Conservation (phyloP, 1,140 invertebrate species). For the Drosophila pectinifera region DNA sequence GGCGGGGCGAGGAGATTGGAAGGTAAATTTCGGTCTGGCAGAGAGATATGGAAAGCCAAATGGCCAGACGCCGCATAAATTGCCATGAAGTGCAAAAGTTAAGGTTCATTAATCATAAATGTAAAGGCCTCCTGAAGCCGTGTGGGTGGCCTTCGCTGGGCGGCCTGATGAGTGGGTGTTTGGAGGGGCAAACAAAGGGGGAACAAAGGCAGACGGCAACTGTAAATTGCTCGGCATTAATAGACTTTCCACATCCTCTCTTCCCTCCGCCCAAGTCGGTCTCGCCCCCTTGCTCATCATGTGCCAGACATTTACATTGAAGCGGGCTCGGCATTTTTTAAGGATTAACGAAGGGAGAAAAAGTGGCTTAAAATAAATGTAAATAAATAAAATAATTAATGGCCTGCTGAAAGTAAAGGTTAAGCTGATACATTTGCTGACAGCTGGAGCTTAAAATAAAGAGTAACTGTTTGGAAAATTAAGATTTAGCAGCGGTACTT, state of each 20-base stretch:
- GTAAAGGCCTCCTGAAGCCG: constrained; percentile 48
- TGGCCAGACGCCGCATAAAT: constrained; percentile 72
- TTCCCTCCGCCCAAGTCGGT: not conserved
- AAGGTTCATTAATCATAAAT: constrained; percentile 83
- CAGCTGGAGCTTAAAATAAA: constrained; percentile 9
- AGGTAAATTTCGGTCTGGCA: constrained; percentile 44
- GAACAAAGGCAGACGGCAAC: constrained; percentile 62
- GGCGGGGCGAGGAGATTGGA: constrained; percentile 6
- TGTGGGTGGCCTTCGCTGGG: constrained; percentile 24
- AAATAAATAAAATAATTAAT: constrained; percentile 45
- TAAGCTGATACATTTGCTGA: constrained; percentile 32
- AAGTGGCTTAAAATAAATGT: constrained; percentile 32
- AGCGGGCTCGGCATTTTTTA: constrained; percentile 24
- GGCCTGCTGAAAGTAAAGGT: constrained; percentile 19
- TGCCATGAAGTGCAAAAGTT: constrained; percentile 81
- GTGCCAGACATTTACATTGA: constrained; percentile 33
- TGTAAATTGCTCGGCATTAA: constrained; percentile 76
- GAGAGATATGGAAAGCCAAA: constrained; percentile 62
- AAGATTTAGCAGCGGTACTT: not conserved
- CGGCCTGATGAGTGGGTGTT: not conserved
- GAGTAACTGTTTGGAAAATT: not conserved
- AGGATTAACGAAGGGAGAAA: constrained; percentile 34
- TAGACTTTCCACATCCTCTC: constrained; percentile 28
- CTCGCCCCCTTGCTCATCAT: not conserved
- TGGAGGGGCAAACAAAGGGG: constrained; percentile 25